Base-by-base conservation (phyloP, 2,888 invertebrate species). In the Lampropteryx suffumata region DNA sequence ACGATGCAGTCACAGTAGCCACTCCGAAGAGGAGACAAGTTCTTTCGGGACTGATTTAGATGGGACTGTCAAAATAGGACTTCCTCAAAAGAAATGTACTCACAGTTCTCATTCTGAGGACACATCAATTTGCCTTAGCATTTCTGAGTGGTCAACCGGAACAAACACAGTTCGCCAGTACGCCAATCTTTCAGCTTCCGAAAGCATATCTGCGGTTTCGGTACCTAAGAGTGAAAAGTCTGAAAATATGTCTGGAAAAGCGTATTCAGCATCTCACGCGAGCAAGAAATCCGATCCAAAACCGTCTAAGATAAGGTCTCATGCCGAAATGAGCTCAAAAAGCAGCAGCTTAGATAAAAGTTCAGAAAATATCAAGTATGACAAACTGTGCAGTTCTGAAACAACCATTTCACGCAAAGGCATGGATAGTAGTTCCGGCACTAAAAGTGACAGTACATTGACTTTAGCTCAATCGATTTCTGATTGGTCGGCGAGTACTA, bases 121-220 rank as follows among this genome's bases (percentile, higher is more conserved):
- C 67, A 96, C 96, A 0, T 96, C 96, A 0, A 94, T 96, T 74
- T 96, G 96, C 11, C 84, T 96, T 24, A 96, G 96, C 69, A 94
- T 96, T 68, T 96, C 96, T 1, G 96, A 97, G 70, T 96, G 96
- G 96, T 96, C 96, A 0, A 96, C 96, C 28, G 96, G 96, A 42
- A 96, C 96, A 0, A 96, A 95, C 62, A 96, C 96, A 0, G 96
- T 96, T 0, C 93, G 94, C 0, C 94, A 96, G 72, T 96, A 94
- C 66, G 94, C 94, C 35, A 95, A 94, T 82, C 88, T 94, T 24
- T 94, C 94, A 0, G 94, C 94, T 21, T 93, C 93, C 7, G 93
- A 93, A 70, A 93, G 93, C 69, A 84, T 92, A 29, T 93, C 93
- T 0, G 92, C 89, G 11, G 91, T 92, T 9, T 93, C 93, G 0